phyloP scores from a whole-genome alignment of 2,113 vertebrate species.

The Stigmatopora nigra region DNA sequence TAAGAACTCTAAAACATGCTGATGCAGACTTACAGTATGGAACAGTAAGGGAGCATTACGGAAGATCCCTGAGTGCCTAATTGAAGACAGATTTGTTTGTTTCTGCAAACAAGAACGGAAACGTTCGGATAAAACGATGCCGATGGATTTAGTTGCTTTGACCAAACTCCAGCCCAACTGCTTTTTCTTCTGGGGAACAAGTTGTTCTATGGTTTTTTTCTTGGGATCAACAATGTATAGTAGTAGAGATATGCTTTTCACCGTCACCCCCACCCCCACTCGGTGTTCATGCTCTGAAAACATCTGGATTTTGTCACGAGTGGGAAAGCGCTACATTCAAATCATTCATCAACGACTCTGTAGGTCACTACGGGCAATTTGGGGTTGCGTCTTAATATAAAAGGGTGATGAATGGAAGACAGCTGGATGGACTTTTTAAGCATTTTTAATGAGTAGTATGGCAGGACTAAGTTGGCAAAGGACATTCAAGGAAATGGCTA shows the following conservation, averaged over 20 bases:
- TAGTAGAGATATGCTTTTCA: neutral
- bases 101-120: conserved; percentile 14
- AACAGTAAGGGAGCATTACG: neutral
- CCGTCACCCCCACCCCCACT: neutral
- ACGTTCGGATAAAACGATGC: neutral
- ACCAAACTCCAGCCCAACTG: neutral
- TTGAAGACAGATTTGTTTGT: conserved; percentile 49
- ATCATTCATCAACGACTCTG: conserved; percentile 1
- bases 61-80: conserved; percentile 46
- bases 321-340: conserved; percentile 3
- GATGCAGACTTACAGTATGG: neutral
- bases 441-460: neutral
- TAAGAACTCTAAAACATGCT: neutral
- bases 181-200: neutral
- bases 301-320: conserved; percentile 6
- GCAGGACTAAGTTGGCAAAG: neutral
- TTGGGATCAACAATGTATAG: neutral
- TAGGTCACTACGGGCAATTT: neutral
- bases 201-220: neutral
- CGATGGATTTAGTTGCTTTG: neutral
- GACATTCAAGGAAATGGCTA: neutral
- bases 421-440: neutral
- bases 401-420: neutral
- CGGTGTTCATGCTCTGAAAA: neutral
- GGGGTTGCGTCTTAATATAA: neutral